phyloP scores from a whole-genome alignment of 1,140 invertebrate genomes.

The Drosophila sp. region DNA sequence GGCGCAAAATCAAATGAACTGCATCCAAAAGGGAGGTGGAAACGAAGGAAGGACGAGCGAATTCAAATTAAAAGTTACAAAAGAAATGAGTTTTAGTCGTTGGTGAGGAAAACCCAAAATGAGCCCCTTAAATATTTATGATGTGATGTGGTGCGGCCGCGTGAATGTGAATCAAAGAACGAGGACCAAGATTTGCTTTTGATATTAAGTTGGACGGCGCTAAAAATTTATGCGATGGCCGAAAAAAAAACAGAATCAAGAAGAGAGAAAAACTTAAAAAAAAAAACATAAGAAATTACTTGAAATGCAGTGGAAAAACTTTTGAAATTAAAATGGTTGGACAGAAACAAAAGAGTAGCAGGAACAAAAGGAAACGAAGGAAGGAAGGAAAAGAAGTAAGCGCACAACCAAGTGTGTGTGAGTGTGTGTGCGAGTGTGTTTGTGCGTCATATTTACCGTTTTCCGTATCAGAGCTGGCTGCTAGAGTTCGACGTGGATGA shows the following conservation, averaged over 20 bases:
- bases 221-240: constrained; percentile 68
- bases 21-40: constrained; percentile 9
- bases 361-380: not conserved
- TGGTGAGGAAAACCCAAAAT: constrained; percentile 49
- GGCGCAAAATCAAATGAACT: constrained; percentile 69
- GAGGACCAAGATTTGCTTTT: constrained; percentile 67
- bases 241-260: constrained; percentile 7
- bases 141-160: constrained; percentile 61
- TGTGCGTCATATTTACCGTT: constrained; percentile 66
- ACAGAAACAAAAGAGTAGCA: constrained; percentile 45
- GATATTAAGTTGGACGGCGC: constrained; percentile 71
- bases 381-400: not conserved
- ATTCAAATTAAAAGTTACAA: constrained; percentile 80
- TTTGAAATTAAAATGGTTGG: constrained; percentile 70
- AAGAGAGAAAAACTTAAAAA: not conserved
- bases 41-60: constrained; percentile 16
- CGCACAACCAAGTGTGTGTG: not conserved
- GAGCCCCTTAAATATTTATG: constrained; percentile 77
- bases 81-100: constrained; percentile 71
- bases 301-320: constrained; percentile 47
- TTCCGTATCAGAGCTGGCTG: constrained; percentile 74
- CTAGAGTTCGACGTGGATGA: constrained; percentile 27
- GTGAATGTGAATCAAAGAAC: constrained; percentile 44
- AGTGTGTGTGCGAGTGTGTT: not conserved
- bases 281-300: not conserved